Evolutionary conservation across 2,797 vertebrate species (phyloP), one percentile per base, ranked within the genome.

Genomic region (Sebastes dallii): DNA sequence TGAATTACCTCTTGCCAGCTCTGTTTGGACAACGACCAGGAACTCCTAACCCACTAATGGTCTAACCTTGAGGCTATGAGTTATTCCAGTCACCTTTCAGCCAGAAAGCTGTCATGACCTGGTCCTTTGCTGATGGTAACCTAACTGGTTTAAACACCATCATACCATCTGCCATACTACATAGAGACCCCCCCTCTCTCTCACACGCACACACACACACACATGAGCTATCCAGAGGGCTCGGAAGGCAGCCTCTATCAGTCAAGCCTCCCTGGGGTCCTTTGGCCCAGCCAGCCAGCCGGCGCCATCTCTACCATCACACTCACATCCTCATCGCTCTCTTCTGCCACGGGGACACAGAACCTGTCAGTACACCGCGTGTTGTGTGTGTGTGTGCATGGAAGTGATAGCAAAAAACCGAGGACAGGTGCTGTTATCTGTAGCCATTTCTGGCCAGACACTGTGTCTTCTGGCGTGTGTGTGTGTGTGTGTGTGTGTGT

Each of bases 181-280:
- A 84, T 20, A 66, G 58, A 67, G 56, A 64, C 61, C 11, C 10
- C 25, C 58, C 8, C 67, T 13, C 56, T 10, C 58, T 60, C 60
- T 2, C n/a, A 36, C 68, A 66, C 78, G 36, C 36, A 4, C 34
- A 32, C 30, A 36, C 55, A 39, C 60, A 77, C 60, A 76, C 61
- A 77, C 20, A 85, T 16, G 55, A 5, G 25, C 46, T 24, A 75
- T 55, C 59, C 50, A 82, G 82, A 79, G 78, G 76, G 68, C 52
- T 82, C 72, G 81, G 71, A 90, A 90, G 70, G 85, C 82, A 94
- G 91, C 60, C 92, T 83, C 75, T 89, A 91, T 93, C 89, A 88
- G 87, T 84, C 80, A 90, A 92, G 81, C 88, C 80, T 92, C 93
- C 88, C 91, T 68, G 9, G 88, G 86, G 92, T 86, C 74, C 81